Evolutionary conservation across 92 coral and sea anemone genomes (phyloP).

Genomic region (Ricordea florida): DNA sequence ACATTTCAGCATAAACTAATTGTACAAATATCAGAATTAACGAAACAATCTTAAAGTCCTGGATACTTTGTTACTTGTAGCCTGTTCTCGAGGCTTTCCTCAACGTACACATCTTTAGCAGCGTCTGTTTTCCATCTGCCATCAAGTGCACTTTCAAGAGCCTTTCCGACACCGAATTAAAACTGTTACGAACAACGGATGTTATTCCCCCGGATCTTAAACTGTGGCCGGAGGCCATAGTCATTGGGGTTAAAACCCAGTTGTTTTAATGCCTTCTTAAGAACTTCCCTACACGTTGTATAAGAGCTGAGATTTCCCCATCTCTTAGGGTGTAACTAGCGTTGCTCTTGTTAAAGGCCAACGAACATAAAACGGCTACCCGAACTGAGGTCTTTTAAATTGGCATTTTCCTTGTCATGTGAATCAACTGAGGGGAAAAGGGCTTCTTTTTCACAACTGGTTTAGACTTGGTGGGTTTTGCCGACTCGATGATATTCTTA

Average conservation of each 20-base stretch:
- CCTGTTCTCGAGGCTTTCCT: conserved; percentile 38
- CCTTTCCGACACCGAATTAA: conserved; percentile 38
- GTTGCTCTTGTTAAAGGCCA: conserved; percentile 19
- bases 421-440: conserved; percentile 23
- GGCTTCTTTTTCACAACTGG: conserved; percentile 42
- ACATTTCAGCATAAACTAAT: no score
- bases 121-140: conserved; percentile 62
- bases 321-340: conserved; percentile 1
- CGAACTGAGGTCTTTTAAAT: conserved; percentile 44
- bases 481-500: conserved; percentile 18
- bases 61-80: conserved; percentile 6
- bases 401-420: neutral
- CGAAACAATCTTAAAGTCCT: conserved; percentile 10
- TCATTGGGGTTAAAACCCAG: neutral
- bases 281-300: neutral
- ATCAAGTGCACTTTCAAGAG: conserved; percentile 48
- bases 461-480: conserved; percentile 4
- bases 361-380: conserved; percentile 9
- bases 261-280: neutral
- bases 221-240: conserved; percentile 31
- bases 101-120: conserved; percentile 53
- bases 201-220: neutral
- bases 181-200: neutral
- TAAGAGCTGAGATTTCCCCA: conserved; percentile 5
- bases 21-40: neutral